These are phyloP conservation scores for Diaphora mendica DNA, from an alignment of 2,888 invertebrate genomes.

Conservation along the genomic window DNA sequence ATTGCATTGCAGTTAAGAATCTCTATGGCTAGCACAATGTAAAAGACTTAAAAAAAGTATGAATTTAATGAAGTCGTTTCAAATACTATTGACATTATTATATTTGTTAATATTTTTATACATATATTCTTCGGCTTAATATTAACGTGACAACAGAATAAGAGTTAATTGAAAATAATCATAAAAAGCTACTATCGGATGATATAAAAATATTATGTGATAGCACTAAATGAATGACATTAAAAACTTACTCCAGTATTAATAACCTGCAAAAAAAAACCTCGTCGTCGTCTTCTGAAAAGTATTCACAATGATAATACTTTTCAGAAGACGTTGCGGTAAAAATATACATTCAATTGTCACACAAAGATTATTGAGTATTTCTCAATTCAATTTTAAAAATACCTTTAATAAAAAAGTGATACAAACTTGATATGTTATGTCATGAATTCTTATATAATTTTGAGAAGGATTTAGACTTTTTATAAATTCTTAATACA, in stretches of 20 bases:
- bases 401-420: neutral
- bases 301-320: neutral
- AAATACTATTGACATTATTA: neutral
- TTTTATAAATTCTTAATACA: conserved; percentile 43
- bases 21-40: neutral
- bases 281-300: too few relatives aligned
- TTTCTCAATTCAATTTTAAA: neutral
- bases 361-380: neutral
- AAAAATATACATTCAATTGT: neutral
- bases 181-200: neutral
- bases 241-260: neutral
- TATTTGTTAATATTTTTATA: neutral
- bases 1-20: neutral
- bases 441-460: neutral
- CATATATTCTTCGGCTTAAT: neutral
- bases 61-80: neutral
- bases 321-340: neutral
- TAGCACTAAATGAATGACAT: neutral
- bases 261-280: neutral
- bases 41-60: neutral
- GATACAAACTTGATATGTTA: neutral
- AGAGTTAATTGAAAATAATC: neutral
- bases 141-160: neutral
- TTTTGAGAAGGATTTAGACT: conserved; percentile 11
- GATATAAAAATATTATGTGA: neutral